Percentiles rank a stretch among this genome's conserved stretches.
phyloP scores from a whole-genome alignment of 2,113 vertebrate species.

The Vicugna pacos region DNA sequence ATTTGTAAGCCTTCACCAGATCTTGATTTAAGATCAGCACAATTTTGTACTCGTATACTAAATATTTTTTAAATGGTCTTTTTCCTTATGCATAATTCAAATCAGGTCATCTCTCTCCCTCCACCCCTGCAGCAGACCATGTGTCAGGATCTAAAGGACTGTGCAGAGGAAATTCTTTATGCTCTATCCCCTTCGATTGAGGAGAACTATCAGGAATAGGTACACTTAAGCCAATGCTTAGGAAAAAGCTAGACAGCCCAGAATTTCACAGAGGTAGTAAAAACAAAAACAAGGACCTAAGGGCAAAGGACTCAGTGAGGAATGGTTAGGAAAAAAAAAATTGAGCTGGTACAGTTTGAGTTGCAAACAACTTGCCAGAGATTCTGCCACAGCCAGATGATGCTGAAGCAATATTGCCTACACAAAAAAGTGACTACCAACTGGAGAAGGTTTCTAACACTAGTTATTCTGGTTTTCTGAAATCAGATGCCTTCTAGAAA shows the following conservation, averaged over 20 bases:
- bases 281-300: background rate
- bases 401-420: constrained; percentile 44
- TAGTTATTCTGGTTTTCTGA: constrained; percentile 24
- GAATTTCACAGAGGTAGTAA: background rate
- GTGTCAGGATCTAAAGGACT: background rate
- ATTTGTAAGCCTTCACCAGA: background rate
- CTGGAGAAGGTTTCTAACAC: background rate
- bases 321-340: background rate
- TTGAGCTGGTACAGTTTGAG: constrained; percentile 19
- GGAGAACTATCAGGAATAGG: background rate
- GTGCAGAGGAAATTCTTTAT: background rate
- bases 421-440: constrained; percentile 56
- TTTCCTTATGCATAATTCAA: constrained; percentile 24
- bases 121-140: background rate
- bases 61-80: constrained; percentile 10
- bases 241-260: background rate
- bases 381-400: background rate
- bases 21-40: constrained; percentile 38
- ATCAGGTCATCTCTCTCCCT: background rate
- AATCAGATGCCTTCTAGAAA: constrained; percentile 45
- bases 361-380: constrained; percentile 49
- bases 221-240: background rate
- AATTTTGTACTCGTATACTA: constrained; percentile 6
- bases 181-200: background rate
- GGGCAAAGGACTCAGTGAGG: background rate